phyloP scores from a whole-genome alignment of 1,140 invertebrate species.

The Chironomus striatipennis region DNA sequence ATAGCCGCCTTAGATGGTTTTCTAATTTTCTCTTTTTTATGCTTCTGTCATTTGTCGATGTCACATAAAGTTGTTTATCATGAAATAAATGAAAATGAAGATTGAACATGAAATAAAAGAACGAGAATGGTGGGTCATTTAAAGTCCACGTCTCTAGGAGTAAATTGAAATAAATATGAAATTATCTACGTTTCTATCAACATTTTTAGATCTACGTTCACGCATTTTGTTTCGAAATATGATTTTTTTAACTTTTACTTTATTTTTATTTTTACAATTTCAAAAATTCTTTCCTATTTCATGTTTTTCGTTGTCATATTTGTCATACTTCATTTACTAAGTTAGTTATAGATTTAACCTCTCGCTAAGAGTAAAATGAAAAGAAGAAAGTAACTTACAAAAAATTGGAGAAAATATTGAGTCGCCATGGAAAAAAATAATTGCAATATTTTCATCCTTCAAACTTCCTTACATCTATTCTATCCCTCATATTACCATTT shows the following conservation, averaged over 20 bases:
- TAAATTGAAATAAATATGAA: not conserved
- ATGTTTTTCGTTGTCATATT: no score
- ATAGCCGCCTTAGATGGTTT: not conserved
- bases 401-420: not conserved
- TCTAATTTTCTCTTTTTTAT: not conserved
- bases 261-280: not conserved
- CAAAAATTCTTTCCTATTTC: no score
- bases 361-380: no score
- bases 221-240: not conserved
- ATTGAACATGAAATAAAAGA: not conserved
- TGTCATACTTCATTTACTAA: not conserved
- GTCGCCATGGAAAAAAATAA: not conserved
- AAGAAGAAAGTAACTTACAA: no score
- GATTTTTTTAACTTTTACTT: not conserved
- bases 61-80: conserved; percentile 1
- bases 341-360: not conserved
- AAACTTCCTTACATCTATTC: not conserved
- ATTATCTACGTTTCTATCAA: conserved; percentile 4
- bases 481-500: not conserved
- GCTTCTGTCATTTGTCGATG: conserved; percentile 1
- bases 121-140: not conserved
- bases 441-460: not conserved
- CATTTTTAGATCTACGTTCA: not conserved
- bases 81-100: not conserved
- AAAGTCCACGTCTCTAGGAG: not conserved